Conservation (phyloP, 2,888 invertebrate genomes). For the Phaonia tiefii region DNA sequence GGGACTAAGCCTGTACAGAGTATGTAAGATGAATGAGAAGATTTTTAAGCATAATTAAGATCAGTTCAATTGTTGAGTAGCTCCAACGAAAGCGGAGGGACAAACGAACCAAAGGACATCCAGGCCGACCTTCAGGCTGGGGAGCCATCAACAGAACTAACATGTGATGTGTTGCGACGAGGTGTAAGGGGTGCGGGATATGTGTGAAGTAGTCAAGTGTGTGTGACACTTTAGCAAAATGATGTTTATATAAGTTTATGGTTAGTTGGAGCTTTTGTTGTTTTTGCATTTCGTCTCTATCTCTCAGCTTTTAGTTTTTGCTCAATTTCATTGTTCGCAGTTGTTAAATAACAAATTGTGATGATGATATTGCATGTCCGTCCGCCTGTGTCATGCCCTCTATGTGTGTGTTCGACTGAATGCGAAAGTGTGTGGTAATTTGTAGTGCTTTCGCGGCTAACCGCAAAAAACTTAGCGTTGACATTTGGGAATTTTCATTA, state of each 20-base stretch:
- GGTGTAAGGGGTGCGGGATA: background rate
- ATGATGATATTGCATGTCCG: constrained; percentile 27
- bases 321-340: background rate
- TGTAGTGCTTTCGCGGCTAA: constrained; percentile 43
- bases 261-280: background rate
- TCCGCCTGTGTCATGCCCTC: constrained; percentile 10
- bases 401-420: constrained; percentile 26
- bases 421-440: constrained; percentile 25
- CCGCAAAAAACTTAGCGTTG: constrained; percentile 54
- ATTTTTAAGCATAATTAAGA: constrained; percentile 17
- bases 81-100: background rate
- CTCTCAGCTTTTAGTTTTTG: background rate
- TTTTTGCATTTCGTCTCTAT: background rate
- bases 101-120: background rate
- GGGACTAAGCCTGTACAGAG: background rate
- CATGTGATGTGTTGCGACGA: background rate
- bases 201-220: constrained; percentile 3
- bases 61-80: constrained; percentile 12
- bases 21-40: constrained; percentile 3
- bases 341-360: constrained; percentile 21
- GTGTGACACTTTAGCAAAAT: constrained; percentile 8
- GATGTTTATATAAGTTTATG: constrained; percentile 22
- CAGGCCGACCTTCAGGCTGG: background rate
- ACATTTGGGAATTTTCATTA: constrained; percentile 58
- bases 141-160: too few relatives aligned